Evolutionary conservation across 2,797 vertebrate species (phyloP).

Genomic region (Coreius guichenoti): DNA sequence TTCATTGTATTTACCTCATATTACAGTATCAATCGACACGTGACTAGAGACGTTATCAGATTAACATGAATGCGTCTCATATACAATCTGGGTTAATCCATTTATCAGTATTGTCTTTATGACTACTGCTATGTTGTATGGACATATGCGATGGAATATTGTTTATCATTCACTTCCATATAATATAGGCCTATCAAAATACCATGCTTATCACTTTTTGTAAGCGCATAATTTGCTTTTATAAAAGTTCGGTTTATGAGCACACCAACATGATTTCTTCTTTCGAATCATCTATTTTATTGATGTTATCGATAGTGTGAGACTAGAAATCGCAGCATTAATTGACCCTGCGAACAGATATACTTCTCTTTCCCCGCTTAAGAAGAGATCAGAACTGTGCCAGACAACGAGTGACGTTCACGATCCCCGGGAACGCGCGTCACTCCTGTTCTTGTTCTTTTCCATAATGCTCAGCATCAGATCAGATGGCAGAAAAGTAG

Average conservation of each 20-base stretch:
- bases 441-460: constrained; percentile 47
- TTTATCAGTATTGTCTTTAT: constrained; percentile 55
- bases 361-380: constrained; percentile 53
- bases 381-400: constrained; percentile 53
- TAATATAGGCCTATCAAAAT: not conserved
- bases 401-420: constrained; percentile 57
- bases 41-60: constrained; percentile 71
- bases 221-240: not conserved
- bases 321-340: constrained; percentile 17
- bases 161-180: not conserved
- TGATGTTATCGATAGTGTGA: constrained; percentile 37
- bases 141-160: not conserved
- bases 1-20: not conserved
- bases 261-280: constrained; percentile 4
- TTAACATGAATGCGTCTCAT: constrained; percentile 73
- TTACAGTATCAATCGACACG: not conserved
- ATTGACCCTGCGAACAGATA: constrained; percentile 33
- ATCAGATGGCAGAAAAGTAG: constrained; percentile 16
- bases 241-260: too few relatives aligned
- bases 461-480: constrained; percentile 37
- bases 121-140: not conserved
- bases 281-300: constrained; percentile 29
- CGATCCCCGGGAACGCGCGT: constrained; percentile 46
- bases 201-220: too few relatives aligned
- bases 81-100: constrained; percentile 74